phyloP scores from a whole-genome alignment of 1,140 invertebrate species.

The Microplitis mediator region DNA sequence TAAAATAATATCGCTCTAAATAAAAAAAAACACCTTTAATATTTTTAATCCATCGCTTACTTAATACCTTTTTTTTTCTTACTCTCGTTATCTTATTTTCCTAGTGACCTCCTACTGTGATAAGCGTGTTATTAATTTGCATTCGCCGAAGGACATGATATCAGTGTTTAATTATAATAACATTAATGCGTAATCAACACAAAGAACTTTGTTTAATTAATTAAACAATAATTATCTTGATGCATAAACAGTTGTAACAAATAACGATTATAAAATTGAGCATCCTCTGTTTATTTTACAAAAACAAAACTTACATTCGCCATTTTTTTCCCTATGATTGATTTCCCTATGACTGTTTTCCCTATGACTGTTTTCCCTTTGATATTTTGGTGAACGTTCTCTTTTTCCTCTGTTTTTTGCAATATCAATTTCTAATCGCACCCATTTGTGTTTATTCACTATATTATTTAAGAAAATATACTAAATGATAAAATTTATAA shows the following conservation, averaged over 20 bases:
- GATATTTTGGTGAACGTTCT: conserved; percentile 56
- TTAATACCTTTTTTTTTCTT: no score
- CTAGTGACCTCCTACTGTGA: neutral
- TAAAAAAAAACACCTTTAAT: no score
- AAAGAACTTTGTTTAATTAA: no score
- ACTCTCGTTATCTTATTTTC: neutral
- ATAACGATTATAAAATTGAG: neutral
- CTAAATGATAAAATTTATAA: conserved; percentile 7
- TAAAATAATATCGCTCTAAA: no score
- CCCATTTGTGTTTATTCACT: conserved; percentile 77
- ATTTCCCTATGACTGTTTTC: conserved; percentile 34
- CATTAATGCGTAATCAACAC: no score
- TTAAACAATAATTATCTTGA: no score
- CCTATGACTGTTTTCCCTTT: conserved; percentile 35
- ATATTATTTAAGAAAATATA: conserved; percentile 31
- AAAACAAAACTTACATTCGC: conserved; percentile 45
- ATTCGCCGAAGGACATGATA: no score
- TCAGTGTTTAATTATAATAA: no score
- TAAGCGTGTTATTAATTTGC: no score
- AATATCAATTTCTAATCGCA: conserved; percentile 75
- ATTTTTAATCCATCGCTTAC: no score
- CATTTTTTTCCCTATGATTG: conserved; percentile 50
- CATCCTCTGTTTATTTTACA: conserved; percentile 11
- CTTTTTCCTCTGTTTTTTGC: conserved; percentile 61
- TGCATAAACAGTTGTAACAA: no score